Conservation (phyloP, 2,888 invertebrate genomes). For the Malthinus flaveolus region DNA sequence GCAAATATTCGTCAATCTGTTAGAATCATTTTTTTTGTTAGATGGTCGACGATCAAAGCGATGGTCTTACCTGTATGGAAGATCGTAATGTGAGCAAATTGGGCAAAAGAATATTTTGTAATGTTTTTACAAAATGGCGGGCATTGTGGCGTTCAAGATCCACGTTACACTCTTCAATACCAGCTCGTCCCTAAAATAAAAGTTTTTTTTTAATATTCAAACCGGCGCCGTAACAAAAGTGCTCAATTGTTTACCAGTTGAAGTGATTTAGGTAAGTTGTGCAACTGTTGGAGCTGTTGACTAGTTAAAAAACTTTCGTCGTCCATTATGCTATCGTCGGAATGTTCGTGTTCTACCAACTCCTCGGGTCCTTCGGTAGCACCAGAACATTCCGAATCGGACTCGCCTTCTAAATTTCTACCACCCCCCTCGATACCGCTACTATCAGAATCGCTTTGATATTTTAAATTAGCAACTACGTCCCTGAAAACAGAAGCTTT, state of each 20-base stretch:
- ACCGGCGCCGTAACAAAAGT: no score
- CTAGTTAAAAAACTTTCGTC: conserved; percentile 68
- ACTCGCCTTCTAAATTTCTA: conserved; percentile 50
- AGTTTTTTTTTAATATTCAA: not conserved
- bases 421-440: conserved; percentile 55
- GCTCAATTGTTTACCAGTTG: conserved; percentile 58
- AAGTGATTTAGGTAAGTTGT: conserved; percentile 61
- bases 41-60: not conserved
- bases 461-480: conserved; percentile 66
- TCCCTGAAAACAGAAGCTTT: conserved; percentile 55
- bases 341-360: conserved; percentile 57
- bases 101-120: conserved; percentile 75
- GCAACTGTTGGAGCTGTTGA: conserved; percentile 56
- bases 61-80: conserved; percentile 68
- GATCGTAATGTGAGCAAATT: conserved; percentile 74
- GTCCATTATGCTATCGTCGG: conserved; percentile 75
- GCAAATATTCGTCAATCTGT: conserved; percentile 84
- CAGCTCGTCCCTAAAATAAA: conserved; percentile 49
- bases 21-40: conserved; percentile 13
- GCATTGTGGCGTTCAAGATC: conserved; percentile 88
- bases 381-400: conserved; percentile 58
- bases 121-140: conserved; percentile 76
- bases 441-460: conserved; percentile 66
- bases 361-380: conserved; percentile 76
- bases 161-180: conserved; percentile 68